phyloP scores from a whole-genome alignment of 2,113 vertebrate genomes.

The Archilochus colubris region DNA sequence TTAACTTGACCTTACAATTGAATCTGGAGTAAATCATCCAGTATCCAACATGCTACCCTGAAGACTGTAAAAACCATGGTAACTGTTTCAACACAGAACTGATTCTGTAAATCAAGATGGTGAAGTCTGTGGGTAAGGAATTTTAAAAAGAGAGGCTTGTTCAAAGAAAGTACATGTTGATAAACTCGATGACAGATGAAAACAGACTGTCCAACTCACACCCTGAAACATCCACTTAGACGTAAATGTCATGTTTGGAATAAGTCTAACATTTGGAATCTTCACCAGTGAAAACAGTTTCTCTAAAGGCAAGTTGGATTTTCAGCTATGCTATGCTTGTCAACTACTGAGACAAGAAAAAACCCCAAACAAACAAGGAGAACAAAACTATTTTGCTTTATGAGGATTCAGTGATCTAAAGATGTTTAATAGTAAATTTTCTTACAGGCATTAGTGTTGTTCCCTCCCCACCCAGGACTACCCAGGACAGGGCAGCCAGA shows the following conservation, averaged over 20 bases:
- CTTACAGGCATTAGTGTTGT: not conserved
- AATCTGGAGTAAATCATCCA: not conserved
- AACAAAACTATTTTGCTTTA: not conserved
- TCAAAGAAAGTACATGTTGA: not conserved
- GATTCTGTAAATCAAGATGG: not conserved
- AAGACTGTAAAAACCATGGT: not conserved
- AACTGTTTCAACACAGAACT: not conserved
- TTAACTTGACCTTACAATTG: not conserved
- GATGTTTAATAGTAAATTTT: not conserved
- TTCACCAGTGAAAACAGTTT: not conserved
- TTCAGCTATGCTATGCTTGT: not conserved
- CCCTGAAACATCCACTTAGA: not conserved
- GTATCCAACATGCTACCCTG: not conserved
- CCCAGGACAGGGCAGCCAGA: not conserved
- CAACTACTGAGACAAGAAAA: not conserved
- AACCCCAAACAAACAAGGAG: too few relatives aligned
- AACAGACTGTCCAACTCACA: not conserved
- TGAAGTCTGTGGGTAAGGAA: not conserved
- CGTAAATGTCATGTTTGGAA: constrained; percentile 7
- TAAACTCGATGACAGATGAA: not conserved
- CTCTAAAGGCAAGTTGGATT: not conserved
- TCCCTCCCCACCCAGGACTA: not conserved
- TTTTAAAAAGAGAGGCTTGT: not conserved
- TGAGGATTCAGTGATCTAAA: not conserved
- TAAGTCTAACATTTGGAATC: not conserved